Evolutionary conservation across 2,888 invertebrate species (phyloP).

Genomic region (Spisula solida): DNA sequence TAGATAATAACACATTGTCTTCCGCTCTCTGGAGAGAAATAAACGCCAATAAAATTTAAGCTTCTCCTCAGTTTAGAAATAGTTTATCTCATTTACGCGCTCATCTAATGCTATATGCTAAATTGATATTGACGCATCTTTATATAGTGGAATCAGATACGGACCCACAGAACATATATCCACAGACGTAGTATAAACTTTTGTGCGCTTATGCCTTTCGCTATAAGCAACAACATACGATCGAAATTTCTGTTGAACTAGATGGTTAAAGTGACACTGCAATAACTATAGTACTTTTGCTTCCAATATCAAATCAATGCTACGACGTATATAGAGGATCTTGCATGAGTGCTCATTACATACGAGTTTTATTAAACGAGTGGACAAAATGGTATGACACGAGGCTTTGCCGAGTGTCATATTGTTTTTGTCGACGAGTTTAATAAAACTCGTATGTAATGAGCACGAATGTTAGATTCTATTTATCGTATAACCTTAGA

Average conservation of each 20-base stretch:
- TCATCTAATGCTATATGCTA: background rate
- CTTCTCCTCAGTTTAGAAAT: background rate
- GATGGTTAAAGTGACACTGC: background rate
- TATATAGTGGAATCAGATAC: slow-evolving; percentile 5
- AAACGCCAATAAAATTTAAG: slow-evolving; percentile 24
- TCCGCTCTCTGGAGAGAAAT: background rate
- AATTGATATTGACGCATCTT: slow-evolving; percentile 20
- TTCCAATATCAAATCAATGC: no score
- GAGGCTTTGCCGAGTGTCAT: no score
- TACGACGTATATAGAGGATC: no score
- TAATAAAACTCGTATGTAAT: no score
- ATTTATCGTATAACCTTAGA: no score
- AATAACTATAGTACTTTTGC: background rate
- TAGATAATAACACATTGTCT: background rate
- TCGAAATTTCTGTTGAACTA: background rate
- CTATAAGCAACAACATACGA: background rate
- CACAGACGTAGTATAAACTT: background rate
- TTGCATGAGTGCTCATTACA: no score
- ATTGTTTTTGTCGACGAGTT: no score
- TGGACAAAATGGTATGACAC: no score
- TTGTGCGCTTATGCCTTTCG: background rate
- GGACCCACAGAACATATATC: background rate
- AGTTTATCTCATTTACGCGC: background rate
- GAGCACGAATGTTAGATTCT: no score
- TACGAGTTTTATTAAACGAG: no score